These are phyloP conservation scores for Manis javanica DNA, from an alignment of 2,797 vertebrate species.

Conservation along the genomic window DNA sequence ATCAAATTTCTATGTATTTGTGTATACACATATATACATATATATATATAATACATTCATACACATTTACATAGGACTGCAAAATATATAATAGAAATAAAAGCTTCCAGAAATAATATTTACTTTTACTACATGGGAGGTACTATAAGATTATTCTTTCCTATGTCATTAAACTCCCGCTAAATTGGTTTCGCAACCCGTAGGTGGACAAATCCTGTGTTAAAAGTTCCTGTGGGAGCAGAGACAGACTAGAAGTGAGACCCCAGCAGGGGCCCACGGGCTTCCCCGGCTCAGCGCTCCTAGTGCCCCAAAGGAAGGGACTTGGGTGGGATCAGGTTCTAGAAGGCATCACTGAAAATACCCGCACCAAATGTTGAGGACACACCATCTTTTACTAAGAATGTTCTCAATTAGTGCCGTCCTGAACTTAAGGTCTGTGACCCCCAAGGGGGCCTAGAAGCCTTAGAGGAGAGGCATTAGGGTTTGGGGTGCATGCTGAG, in stretches of 20 bases:
- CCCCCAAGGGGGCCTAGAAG: background rate
- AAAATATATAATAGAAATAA: background rate
- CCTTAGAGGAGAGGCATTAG: background rate
- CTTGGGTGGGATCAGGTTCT: background rate
- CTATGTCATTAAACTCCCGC: background rate
- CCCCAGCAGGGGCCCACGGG: background rate
- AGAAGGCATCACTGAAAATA: background rate
- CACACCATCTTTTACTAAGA: background rate
- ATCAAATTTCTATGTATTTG: background rate
- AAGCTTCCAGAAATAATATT: background rate
- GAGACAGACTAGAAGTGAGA: background rate
- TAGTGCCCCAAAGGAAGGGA: background rate
- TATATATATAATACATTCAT: background rate
- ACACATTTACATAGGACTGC: background rate
- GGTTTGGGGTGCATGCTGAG: background rate
- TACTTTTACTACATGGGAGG: background rate
- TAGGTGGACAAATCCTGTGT: background rate
- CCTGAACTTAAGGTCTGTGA: background rate
- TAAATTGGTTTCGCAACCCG: background rate
- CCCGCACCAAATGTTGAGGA: background rate
- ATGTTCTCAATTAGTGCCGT: background rate
- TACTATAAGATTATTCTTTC: background rate
- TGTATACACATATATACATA: background rate
- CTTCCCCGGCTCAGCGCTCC: background rate
- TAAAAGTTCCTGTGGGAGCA: background rate